Evolutionary conservation across 2,888 invertebrate genomes (phyloP).

Genomic region (Anticlea derivata): DNA sequence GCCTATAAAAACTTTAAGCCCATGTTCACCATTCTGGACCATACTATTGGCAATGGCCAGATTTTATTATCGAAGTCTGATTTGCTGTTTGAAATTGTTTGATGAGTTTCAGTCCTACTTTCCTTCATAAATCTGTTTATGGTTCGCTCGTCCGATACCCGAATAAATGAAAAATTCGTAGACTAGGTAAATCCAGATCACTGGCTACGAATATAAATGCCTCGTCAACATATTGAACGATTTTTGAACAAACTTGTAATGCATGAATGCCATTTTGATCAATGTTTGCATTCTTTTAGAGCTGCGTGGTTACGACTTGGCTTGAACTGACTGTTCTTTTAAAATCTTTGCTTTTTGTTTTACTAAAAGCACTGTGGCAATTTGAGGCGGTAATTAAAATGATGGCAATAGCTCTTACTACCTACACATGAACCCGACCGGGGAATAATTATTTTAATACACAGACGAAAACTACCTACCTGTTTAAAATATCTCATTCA

Average conservation of each 20-base stretch:
- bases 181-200: no score
- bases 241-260: no score
- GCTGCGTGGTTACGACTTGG: no score
- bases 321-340: background rate
- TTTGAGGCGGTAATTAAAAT: constrained; percentile 40
- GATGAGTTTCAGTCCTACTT: background rate
- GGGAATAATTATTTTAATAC: constrained; percentile 19
- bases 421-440: constrained; percentile 12
- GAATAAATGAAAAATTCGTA: background rate
- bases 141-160: background rate
- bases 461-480: constrained; percentile 1
- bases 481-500: background rate
- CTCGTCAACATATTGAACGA: no score
- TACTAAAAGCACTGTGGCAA: constrained; percentile 39
- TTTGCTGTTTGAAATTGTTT: constrained; percentile 9
- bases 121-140: background rate
- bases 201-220: no score
- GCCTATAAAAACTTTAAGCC: constrained; percentile 35
- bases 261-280: no score
- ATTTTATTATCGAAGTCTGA: constrained; percentile 24
- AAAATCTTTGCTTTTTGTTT: background rate
- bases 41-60: background rate
- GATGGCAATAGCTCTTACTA: constrained; percentile 15
- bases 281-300: no score
- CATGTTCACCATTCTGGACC: constrained; percentile 22